Percentiles rank a stretch among this genome's conserved stretches.
Conservation (phyloP, 2,113 vertebrate species). For the Sorex fumeus region DNA sequence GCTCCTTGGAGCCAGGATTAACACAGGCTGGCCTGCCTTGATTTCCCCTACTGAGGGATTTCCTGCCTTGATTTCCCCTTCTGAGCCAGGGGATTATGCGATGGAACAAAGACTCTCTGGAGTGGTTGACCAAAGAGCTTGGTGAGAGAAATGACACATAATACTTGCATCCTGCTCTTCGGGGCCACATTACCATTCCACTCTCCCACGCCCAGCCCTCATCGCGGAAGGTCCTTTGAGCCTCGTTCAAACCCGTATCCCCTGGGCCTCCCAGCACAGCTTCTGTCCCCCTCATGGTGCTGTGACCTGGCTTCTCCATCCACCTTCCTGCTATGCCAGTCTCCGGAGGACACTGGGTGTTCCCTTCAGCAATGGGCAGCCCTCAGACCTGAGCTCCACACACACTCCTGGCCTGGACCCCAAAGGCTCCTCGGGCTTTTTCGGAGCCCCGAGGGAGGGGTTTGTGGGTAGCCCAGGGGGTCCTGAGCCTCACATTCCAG, state of each 20-base stretch:
- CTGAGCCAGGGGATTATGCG: slow-evolving; percentile 18
- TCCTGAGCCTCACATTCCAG: neutral
- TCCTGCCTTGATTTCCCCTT: neutral
- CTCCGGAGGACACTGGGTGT: neutral
- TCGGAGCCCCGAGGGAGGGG: neutral
- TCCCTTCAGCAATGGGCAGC: neutral
- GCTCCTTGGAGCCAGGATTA: neutral
- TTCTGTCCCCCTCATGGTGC: neutral
- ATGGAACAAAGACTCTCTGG: slow-evolving; percentile 23
- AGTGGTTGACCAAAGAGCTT: neutral
- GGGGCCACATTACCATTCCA: neutral
- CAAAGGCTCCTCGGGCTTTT: neutral
- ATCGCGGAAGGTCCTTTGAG: neutral
- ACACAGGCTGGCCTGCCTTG: no score
- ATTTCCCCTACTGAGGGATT: slow-evolving; percentile 26
- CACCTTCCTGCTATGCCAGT: fast-evolving
- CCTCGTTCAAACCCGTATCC: neutral
- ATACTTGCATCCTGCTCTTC: neutral
- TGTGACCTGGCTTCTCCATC: neutral
- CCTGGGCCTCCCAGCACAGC: neutral
- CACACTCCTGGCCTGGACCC: neutral
- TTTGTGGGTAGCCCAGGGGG: neutral
- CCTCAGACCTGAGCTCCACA: neutral
- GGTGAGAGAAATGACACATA: neutral
- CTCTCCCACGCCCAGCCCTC: neutral